Conservation (phyloP, 2,113 vertebrate species). For the Dendrocopos noguchii region DNA sequence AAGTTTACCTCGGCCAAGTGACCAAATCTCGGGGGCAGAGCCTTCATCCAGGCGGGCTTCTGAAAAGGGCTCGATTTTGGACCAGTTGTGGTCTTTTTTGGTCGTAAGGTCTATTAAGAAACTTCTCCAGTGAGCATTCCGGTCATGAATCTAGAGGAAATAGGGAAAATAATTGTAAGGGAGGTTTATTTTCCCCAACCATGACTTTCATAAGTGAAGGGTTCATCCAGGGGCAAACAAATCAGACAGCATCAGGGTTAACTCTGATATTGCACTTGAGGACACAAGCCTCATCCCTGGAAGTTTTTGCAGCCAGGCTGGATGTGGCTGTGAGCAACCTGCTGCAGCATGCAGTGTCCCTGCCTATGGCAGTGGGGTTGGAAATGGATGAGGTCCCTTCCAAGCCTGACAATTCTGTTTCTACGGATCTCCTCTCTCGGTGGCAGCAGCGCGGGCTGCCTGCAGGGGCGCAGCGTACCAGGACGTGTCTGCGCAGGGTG, state of each 20-base stretch:
- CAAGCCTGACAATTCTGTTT: too few relatives aligned
- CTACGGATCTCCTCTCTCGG: too few relatives aligned
- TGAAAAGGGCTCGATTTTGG: constrained; percentile 59
- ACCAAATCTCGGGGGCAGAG: not conserved
- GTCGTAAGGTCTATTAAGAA: constrained; percentile 72
- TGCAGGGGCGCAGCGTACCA: constrained; percentile 7
- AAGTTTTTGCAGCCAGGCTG: too few relatives aligned
- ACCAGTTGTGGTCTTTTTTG: constrained; percentile 74
- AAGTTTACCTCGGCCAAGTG: not conserved
- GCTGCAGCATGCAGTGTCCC: too few relatives aligned
- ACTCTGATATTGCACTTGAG: not conserved
- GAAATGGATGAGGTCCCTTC: too few relatives aligned
- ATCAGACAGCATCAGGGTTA: not conserved
- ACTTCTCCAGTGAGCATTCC: constrained; percentile 71
- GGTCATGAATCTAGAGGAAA: constrained; percentile 62
- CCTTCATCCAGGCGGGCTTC: not conserved
- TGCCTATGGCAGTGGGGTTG: too few relatives aligned
- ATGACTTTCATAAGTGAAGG: not conserved
- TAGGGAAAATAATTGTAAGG: accelerated
- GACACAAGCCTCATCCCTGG: not conserved
- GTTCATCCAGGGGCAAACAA: not conserved
- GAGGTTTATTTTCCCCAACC: not conserved
- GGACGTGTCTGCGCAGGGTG: constrained; percentile 65
- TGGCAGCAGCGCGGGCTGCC: too few relatives aligned
- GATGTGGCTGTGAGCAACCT: too few relatives aligned